Base-by-base conservation (phyloP, 2,797 vertebrate genomes). In the Pangasius krempfi region DNA sequence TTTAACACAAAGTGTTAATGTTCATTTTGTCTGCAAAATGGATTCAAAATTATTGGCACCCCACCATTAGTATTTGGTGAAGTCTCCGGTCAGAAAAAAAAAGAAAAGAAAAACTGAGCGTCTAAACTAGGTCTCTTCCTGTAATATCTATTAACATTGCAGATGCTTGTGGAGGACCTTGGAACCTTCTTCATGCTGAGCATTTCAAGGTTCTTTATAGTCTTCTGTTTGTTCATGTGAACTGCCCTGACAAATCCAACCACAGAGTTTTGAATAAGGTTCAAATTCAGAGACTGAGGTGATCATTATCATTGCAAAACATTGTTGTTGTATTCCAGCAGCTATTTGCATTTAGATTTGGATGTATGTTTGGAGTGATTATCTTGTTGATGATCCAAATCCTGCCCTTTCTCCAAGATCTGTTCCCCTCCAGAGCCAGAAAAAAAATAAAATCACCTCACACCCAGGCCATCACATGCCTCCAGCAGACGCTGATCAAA, bases 221-320 rank as follows among this genome's bases (percentile, higher is more conserved):
- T 30, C 18, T 44, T 64, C 44, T 6, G 52, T 79, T 79, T 79
- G 52, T 56, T 56, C 50, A 22, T 30, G n/a, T 52, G 27, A 52
- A n/a, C 52, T 81, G 54, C 10, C 54, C 33, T 81, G 80, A 4
- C 13, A 44, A 44, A 44, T 47, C 25, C 13, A 2, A 62, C 37
- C 56, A 62, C 56, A 82, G 22, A 62, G 13, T 44, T 83, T 82
- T 62, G 56, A 40, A 62, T 82, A 30, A 18, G 56, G 79, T 82
- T 82, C 79, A 44, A 27, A 50, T 66, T 66, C 9, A 14, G 58
- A 83, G 27, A 50, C 16, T 50, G 60, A 84, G 13, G 27, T 10
- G 40, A 64, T 40, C 33, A 60, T 81, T 44, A 40, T 30, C 4
- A 47, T 50, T 27, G 25, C 40, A 84, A n/a, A 66, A 84, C 7